Evolutionary conservation across 2,888 invertebrate genomes (phyloP).

Genomic region (Tenthredo notha): DNA sequence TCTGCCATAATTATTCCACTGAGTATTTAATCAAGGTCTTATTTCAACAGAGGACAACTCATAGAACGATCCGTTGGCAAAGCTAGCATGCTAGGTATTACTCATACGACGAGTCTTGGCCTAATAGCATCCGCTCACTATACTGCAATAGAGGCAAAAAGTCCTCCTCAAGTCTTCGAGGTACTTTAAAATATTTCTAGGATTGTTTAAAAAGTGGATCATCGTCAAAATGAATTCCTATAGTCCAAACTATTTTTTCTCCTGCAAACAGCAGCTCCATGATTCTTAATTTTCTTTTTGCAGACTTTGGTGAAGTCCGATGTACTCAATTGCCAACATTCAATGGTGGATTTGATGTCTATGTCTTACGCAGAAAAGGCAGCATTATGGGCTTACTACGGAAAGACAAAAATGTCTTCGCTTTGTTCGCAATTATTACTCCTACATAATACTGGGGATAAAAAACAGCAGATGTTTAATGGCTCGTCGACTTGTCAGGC

Average conservation of each 20-base stretch:
- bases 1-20: background rate
- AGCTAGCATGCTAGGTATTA: slow-evolving; percentile 84
- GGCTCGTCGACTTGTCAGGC: slow-evolving; percentile 87
- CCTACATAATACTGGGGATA: slow-evolving; percentile 86
- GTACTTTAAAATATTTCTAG: slow-evolving; percentile 71
- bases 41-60: slow-evolving; percentile 81
- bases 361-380: slow-evolving; percentile 91
- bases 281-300: slow-evolving; percentile 70
- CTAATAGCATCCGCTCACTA: slow-evolving; percentile 89
- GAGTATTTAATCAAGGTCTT: slow-evolving; percentile 1
- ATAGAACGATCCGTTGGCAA: slow-evolving; percentile 86
- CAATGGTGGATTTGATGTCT: slow-evolving; percentile 89
- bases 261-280: background rate
- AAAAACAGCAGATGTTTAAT: slow-evolving; percentile 80
- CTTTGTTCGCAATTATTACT: slow-evolving; percentile 90
- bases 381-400: slow-evolving; percentile 93
- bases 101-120: slow-evolving; percentile 87
- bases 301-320: slow-evolving; percentile 92
- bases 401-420: slow-evolving; percentile 91
- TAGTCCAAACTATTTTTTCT: background rate
- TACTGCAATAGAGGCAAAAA: slow-evolving; percentile 85
- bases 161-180: slow-evolving; percentile 85
- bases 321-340: slow-evolving; percentile 91
- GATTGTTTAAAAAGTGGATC: slow-evolving; percentile 2
- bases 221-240: background rate